Percentiles rank a stretch among this genome's conserved stretches.
Evolutionary conservation across 2,797 vertebrate genomes (phyloP).

Genomic region (Ctenosaura bakeri): DNA sequence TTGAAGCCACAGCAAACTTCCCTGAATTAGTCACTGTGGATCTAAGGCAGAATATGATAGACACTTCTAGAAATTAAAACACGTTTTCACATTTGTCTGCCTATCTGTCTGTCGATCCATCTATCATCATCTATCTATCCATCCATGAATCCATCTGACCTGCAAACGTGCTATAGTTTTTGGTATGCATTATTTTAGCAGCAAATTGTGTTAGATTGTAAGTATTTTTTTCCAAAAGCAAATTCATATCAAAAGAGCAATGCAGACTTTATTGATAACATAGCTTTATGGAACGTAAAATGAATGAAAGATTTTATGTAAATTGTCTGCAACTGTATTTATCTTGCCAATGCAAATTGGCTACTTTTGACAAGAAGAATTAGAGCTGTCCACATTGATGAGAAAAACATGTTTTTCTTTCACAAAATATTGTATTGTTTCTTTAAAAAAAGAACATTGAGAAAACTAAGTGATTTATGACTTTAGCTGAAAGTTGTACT

Average conservation of each 20-base stretch:
- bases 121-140: neutral
- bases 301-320: conserved; percentile 39
- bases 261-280: neutral
- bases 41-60: neutral
- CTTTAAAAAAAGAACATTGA: conserved; percentile 32
- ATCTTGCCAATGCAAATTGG: conserved; percentile 59
- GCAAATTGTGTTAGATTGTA: neutral
- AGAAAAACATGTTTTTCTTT: neutral
- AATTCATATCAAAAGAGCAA: rapidly evolving
- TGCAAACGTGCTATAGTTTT: conserved; percentile 1
- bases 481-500: conserved; percentile 24
- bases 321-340: conserved; percentile 30
- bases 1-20: neutral
- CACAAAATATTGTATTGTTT: neutral
- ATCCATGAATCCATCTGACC: neutral
- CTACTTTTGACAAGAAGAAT: conserved; percentile 45
- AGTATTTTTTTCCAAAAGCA: neutral
- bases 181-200: neutral
- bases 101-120: neutral
- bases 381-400: conserved; percentile 25
- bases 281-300: conserved; percentile 28
- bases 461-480: conserved; percentile 38
- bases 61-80: conserved; percentile 31
- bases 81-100: neutral
- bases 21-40: neutral